These are phyloP conservation scores for Drosophila affinis DNA, from an alignment of 2,888 invertebrate species.

Conservation along the genomic window DNA sequence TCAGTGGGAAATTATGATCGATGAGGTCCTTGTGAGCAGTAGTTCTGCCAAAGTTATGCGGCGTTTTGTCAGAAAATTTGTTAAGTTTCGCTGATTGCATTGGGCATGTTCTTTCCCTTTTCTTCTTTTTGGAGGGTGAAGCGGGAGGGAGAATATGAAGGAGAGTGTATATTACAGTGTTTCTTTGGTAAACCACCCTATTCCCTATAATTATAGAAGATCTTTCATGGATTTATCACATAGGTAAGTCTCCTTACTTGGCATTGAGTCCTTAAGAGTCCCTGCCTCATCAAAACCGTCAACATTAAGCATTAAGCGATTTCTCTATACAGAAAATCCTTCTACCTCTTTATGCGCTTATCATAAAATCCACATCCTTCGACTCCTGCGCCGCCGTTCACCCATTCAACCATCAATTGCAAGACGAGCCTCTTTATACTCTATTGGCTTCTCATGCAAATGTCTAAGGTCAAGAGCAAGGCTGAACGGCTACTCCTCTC, in stretches of 20 bases:
- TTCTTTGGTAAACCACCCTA: neutral
- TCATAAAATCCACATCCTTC: neutral
- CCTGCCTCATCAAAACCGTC: too few species aligned
- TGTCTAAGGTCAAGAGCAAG: slow-evolving; percentile 74
- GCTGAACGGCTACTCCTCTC: slow-evolving; percentile 49
- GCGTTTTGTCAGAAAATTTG: slow-evolving; percentile 72
- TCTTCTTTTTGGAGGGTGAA: neutral
- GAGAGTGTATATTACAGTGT: neutral
- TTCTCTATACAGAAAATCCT: neutral
- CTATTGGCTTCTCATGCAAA: slow-evolving; percentile 56
- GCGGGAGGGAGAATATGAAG: neutral
- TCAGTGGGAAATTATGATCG: slow-evolving; percentile 75
- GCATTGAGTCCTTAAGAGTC: neutral
- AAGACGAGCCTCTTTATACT: neutral
- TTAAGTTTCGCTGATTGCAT: slow-evolving; percentile 70
- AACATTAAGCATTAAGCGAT: too few species aligned
- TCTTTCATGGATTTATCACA: neutral
- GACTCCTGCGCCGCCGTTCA: neutral
- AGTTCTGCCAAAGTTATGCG: slow-evolving; percentile 54
- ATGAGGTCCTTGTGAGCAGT: slow-evolving; percentile 54
- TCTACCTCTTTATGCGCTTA: neutral
- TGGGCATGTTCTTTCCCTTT: slow-evolving; percentile 18
- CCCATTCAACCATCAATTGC: neutral
- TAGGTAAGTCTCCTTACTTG: too few species aligned
- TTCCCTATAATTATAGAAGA: neutral